Percentiles rank a stretch among this genome's conserved stretches.
Evolutionary conservation across 1,140 invertebrate genomes (phyloP).

Genomic region (Paralvinella palmiformis): DNA sequence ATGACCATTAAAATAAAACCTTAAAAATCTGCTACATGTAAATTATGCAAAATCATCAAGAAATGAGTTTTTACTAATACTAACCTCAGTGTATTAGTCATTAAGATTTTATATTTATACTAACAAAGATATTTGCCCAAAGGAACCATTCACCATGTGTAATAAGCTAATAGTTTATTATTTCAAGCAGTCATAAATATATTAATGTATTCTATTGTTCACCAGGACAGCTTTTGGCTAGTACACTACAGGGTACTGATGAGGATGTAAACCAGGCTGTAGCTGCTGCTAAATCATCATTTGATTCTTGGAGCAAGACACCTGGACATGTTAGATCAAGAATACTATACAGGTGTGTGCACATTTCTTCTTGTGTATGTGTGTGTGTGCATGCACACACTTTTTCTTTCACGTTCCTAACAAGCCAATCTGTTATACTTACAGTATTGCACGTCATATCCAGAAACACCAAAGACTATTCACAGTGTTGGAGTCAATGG

Average conservation of each 20-base stretch:
- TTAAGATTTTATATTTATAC: too few species aligned
- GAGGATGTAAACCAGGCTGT: slow-evolving; percentile 45
- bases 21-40: too few species aligned
- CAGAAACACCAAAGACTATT: slow-evolving; percentile 52
- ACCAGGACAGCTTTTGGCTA: slow-evolving; percentile 40
- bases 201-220: too few species aligned
- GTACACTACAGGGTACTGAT: slow-evolving; percentile 37
- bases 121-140: too few species aligned
- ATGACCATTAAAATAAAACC: too few species aligned
- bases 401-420: not conserved
- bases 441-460: slow-evolving; percentile 52
- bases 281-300: slow-evolving; percentile 43
- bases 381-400: not conserved
- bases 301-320: slow-evolving; percentile 45
- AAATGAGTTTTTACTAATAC: too few species aligned
- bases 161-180: slow-evolving; percentile 3
- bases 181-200: not conserved
- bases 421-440: slow-evolving; percentile 8
- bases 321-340: slow-evolving; percentile 47
- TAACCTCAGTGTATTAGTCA: too few species aligned
- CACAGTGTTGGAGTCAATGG: slow-evolving; percentile 49
- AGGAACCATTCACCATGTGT: not conserved
- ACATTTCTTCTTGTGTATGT: not conserved
- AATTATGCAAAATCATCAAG: too few species aligned
- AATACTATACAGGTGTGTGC: slow-evolving; percentile 50